Conservation (phyloP, 2,888 invertebrate genomes). For the Napeogenes sylphis region DNA sequence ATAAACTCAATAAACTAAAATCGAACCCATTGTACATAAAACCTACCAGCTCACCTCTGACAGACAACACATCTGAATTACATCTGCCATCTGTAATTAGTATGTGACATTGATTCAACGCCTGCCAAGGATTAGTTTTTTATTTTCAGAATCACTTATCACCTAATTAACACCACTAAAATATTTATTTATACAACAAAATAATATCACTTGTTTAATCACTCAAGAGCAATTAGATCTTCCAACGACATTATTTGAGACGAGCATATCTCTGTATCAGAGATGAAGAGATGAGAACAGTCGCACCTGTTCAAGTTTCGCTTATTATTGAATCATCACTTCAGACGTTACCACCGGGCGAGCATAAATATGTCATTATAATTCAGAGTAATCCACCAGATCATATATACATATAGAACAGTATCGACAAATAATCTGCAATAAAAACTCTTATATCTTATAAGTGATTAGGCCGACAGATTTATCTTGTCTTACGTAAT, state of each 20-base stretch:
- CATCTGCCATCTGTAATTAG: conserved; percentile 1
- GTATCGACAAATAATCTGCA: no score
- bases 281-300: not conserved
- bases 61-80: conserved; percentile 15
- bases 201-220: not conserved
- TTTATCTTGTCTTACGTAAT: no score
- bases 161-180: no score
- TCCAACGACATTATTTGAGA: not conserved
- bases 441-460: no score
- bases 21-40: not conserved
- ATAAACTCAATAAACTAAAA: no score
- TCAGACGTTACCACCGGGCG: conserved; percentile 27
- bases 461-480: no score
- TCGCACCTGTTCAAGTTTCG: conserved; percentile 25
- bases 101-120: not conserved
- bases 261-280: not conserved
- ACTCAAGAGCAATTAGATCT: not conserved
- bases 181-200: no score
- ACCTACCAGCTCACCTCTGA: conserved; percentile 12
- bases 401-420: not conserved
- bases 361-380: conserved; percentile 33
- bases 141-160: no score
- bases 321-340: conserved; percentile 15
- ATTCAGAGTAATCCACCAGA: conserved; percentile 15
- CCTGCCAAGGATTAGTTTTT: not conserved